phyloP scores from a whole-genome alignment of 2,797 vertebrate species.

The Erpetoichthys calabaricus region DNA sequence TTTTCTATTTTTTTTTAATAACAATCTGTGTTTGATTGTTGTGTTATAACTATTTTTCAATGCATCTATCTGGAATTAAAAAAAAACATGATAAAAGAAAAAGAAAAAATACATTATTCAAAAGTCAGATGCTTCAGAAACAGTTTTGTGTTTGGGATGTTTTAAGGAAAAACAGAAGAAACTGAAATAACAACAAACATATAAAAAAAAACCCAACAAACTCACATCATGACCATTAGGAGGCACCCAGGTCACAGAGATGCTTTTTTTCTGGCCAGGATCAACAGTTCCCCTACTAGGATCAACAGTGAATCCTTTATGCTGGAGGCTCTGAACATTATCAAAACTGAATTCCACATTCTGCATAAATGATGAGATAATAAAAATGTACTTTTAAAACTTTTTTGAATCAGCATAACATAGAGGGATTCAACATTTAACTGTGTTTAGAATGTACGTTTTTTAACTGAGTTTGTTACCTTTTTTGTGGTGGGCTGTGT shows the following conservation, averaged over 20 bases:
- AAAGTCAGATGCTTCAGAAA: not conserved
- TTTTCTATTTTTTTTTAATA: too few species aligned
- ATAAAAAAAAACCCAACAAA: slow-evolving; percentile 11
- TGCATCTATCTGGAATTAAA: too few species aligned
- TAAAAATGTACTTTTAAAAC: not conserved
- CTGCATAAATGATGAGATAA: slow-evolving; percentile 30
- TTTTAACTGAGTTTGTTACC: slow-evolving; percentile 33
- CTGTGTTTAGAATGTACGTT: too few species aligned
- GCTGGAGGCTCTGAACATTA: slow-evolving; percentile 32
- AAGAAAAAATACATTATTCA: too few species aligned
- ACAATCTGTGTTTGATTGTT: too few species aligned
- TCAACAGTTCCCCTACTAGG: slow-evolving; percentile 49
- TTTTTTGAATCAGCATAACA: not conserved
- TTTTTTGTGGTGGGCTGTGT: slow-evolving; percentile 48
- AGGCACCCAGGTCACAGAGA: slow-evolving; percentile 66
- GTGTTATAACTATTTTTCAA: too few species aligned
- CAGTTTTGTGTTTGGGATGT: too few species aligned
- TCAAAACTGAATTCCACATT: slow-evolving; percentile 59
- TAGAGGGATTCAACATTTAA: not conserved
- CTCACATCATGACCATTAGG: slow-evolving; percentile 49
- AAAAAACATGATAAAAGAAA: too few species aligned
- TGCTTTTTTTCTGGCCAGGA: slow-evolving; percentile 40
- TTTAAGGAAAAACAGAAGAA: too few species aligned
- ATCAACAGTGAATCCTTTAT: slow-evolving; percentile 61
- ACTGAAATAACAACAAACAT: too few species aligned